phyloP scores from a whole-genome alignment of 2,113 vertebrate species.

The Laticauda colubrina region DNA sequence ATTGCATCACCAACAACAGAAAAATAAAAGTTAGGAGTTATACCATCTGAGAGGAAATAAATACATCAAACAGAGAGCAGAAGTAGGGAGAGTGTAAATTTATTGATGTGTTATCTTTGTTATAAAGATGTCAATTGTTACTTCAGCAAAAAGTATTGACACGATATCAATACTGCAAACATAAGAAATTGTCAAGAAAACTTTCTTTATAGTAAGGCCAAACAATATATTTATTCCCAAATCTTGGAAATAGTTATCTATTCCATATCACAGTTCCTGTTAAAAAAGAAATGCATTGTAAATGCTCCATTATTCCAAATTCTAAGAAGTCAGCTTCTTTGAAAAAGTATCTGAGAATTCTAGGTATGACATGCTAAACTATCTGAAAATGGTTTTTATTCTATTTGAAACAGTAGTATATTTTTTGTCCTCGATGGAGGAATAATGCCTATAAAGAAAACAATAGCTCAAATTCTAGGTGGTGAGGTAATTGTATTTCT shows the following conservation, averaged over 20 bases:
- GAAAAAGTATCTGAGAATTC: background rate
- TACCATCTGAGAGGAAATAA: background rate
- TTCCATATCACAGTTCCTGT: background rate
- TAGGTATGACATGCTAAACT: background rate
- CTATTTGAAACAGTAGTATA: background rate
- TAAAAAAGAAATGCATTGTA: background rate
- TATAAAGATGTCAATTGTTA: background rate
- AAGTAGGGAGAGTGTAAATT: background rate
- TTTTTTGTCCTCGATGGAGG: background rate
- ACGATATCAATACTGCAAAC: background rate
- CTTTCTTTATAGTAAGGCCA: background rate
- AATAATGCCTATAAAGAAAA: background rate
- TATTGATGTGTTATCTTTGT: background rate
- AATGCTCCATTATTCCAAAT: background rate
- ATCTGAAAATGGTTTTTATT: background rate
- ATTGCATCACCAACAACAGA: background rate
- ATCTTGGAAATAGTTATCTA: background rate
- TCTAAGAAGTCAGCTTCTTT: background rate
- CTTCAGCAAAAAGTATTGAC: background rate
- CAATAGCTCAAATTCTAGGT: background rate
- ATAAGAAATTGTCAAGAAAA: background rate
- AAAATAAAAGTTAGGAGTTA: background rate
- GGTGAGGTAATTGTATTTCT: background rate
- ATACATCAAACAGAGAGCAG: background rate
- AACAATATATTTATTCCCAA: background rate